Conservation (phyloP, 2,113 vertebrate genomes). For the Crypturellus undulatus region DNA sequence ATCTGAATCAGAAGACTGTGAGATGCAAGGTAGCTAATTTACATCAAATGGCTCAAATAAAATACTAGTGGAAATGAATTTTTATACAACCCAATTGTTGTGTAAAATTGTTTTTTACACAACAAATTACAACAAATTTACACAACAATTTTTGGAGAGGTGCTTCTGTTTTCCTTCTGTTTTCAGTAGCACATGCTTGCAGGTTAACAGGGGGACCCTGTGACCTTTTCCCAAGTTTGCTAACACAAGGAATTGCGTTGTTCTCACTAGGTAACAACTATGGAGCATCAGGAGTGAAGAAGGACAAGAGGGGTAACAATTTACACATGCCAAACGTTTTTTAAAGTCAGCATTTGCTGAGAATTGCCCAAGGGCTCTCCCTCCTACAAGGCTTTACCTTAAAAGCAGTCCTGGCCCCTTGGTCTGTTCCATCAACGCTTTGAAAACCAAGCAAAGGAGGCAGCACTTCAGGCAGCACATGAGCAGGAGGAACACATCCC, state of each 20-base stretch:
- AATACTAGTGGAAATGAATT: background rate
- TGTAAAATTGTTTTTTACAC: too few relatives aligned
- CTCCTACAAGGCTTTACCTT: background rate
- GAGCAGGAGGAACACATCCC: background rate
- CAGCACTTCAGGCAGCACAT: background rate
- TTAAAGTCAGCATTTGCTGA: background rate
- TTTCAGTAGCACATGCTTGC: background rate
- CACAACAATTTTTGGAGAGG: too few relatives aligned
- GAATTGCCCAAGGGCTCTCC: background rate
- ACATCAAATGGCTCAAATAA: background rate
- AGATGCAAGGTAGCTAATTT: background rate
- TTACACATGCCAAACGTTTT: background rate
- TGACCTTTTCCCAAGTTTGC: background rate
- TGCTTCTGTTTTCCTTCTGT: background rate
- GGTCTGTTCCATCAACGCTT: background rate
- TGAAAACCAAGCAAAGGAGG: background rate
- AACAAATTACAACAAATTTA: too few relatives aligned
- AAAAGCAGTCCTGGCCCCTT: slow-evolving; percentile 25
- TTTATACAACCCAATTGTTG: background rate
- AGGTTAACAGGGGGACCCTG: background rate
- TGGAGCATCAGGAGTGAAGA: background rate
- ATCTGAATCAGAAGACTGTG: background rate
- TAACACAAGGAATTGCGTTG: background rate
- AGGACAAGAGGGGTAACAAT: background rate
- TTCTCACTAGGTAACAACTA: background rate